Percentiles rank a stretch among this genome's conserved stretches.
phyloP scores from a whole-genome alignment of 2,797 vertebrate species.

The Monodelphis domestica region DNA sequence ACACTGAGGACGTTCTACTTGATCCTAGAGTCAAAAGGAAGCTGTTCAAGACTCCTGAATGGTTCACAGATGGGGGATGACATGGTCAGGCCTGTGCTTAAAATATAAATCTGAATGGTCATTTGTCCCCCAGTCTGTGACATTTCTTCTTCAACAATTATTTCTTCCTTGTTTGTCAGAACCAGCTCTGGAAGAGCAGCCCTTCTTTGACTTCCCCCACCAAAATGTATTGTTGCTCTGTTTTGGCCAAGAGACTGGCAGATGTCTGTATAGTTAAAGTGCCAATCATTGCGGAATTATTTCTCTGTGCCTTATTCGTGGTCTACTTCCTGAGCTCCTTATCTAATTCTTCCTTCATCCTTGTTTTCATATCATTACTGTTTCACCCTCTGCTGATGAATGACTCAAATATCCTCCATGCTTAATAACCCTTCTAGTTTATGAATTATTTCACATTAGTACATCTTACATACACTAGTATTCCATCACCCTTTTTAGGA shows the following conservation, averaged over 20 bases:
- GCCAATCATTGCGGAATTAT: not conserved
- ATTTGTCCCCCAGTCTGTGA: not conserved
- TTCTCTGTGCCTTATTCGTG: not conserved
- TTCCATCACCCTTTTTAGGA: not conserved
- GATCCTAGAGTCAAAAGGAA: not conserved
- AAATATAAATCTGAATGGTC: not conserved
- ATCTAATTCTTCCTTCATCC: not conserved
- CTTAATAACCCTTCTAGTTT: not conserved
- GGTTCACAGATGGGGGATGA: not conserved
- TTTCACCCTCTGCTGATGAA: not conserved
- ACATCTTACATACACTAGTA: not conserved
- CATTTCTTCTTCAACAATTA: not conserved
- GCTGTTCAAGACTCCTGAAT: not conserved
- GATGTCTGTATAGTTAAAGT: not conserved
- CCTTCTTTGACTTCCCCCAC: not conserved
- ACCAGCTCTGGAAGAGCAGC: not conserved
- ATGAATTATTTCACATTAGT: not conserved
- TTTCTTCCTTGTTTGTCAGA: not conserved
- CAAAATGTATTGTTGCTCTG: not conserved
- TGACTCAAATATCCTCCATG: not conserved
- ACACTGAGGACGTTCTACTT: not conserved
- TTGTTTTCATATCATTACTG: not conserved
- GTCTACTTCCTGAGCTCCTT: not conserved
- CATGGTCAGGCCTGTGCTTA: not conserved
- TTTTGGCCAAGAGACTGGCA: not conserved